Conservation (phyloP, 2,888 invertebrate genomes). For the Zaprionus obscuricornis region DNA sequence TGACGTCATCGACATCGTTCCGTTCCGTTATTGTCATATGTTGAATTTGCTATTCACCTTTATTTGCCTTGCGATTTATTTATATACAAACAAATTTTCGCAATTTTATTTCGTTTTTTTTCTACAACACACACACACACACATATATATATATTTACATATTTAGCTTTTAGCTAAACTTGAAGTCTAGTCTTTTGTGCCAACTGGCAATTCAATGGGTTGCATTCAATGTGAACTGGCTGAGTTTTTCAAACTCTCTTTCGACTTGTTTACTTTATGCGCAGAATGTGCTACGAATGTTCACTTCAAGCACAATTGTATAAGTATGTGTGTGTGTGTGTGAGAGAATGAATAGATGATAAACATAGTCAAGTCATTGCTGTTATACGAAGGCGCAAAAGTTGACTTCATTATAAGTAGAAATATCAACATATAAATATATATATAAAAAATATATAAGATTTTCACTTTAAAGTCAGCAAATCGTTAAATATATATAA, state of each 20-base stretch:
- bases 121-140: too few species aligned
- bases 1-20: slow-evolving; percentile 52
- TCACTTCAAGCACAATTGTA: slow-evolving; percentile 27
- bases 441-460: slow-evolving; percentile 19
- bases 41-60: slow-evolving; percentile 55
- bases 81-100: slow-evolving; percentile 64
- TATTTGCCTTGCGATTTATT: slow-evolving; percentile 63
- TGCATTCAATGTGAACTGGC: slow-evolving; percentile 63
- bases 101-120: slow-evolving; percentile 29
- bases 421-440: slow-evolving; percentile 14
- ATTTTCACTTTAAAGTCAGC: slow-evolving; percentile 13
- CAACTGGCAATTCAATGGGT: slow-evolving; percentile 67
- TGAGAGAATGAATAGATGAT: background rate
- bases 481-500: background rate
- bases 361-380: slow-evolving; percentile 39
- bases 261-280: slow-evolving; percentile 53
- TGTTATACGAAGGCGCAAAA: slow-evolving; percentile 31
- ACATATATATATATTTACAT: slow-evolving; percentile 42
- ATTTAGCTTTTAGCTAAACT: slow-evolving; percentile 74
- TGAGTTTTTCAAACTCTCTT: slow-evolving; percentile 39
- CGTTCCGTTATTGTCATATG: slow-evolving; percentile 51
- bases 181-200: slow-evolving; percentile 68
- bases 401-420: slow-evolving; percentile 62
- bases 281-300: slow-evolving; percentile 38
- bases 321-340: background rate